Evolutionary conservation across 2,888 invertebrate genomes (phyloP).

Genomic region (Crossocerus cetratus): DNA sequence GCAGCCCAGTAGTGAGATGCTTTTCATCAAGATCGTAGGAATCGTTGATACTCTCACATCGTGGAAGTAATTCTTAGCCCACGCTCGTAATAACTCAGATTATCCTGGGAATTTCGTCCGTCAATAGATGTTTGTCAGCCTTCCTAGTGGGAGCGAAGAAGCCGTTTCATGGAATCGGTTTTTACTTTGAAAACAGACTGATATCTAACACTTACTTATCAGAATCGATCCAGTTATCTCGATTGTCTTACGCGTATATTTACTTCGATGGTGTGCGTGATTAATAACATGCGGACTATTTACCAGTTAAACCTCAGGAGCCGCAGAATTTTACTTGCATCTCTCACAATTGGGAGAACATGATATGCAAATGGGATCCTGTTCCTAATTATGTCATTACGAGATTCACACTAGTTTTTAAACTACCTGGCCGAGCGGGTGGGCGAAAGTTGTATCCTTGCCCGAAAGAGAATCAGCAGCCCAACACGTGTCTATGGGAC

Average conservation of each 20-base stretch:
- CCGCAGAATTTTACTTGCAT: conserved; percentile 86
- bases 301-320: conserved; percentile 80
- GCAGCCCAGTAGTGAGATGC: conserved; percentile 49
- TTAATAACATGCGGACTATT: conserved; percentile 9
- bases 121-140: conserved; percentile 21
- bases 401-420: conserved; percentile 78
- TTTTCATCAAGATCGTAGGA: conserved; percentile 40
- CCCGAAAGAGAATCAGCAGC: conserved; percentile 58
- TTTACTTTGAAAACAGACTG: conserved; percentile 1
- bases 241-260: not conserved
- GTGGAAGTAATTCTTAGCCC: conserved; percentile 41
- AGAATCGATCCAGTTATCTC: not conserved
- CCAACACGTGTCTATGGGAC: conserved; percentile 78
- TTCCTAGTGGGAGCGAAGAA: not conserved
- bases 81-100: conserved; percentile 40
- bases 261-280: not conserved
- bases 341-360: conserved; percentile 84
- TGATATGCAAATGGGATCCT: conserved; percentile 86
- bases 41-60: conserved; percentile 36
- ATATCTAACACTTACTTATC: not conserved
- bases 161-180: not conserved
- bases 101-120: conserved; percentile 16
- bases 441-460: conserved; percentile 66
- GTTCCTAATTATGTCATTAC: conserved; percentile 81
- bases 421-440: conserved; percentile 75